Conservation (phyloP, 2,797 vertebrate genomes). For the Melanotaenia parkinsoni region DNA sequence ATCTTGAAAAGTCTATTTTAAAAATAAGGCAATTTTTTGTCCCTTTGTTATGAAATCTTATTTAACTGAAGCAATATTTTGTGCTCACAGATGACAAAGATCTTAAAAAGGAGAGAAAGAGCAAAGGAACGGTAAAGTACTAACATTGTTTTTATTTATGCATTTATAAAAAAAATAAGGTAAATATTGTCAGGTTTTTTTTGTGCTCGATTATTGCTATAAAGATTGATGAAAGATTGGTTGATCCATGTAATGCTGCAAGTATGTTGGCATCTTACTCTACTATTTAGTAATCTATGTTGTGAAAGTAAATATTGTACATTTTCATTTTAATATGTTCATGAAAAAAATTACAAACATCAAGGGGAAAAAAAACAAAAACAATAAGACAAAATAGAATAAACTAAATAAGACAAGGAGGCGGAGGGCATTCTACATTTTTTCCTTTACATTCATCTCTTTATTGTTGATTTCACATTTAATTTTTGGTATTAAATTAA, state of each 20-base stretch:
- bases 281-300: no score
- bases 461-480: not conserved
- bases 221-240: not conserved
- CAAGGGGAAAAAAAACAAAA: no score
- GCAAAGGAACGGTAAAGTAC: constrained; percentile 71
- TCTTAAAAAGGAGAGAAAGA: constrained; percentile 51
- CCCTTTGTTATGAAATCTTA: no score
- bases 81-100: constrained; percentile 68
- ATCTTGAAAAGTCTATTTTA: not conserved
- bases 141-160: not conserved
- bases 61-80: constrained; percentile 6
- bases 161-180: not conserved
- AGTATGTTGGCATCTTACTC: not conserved
- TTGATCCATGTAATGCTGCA: not conserved
- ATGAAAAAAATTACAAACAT: not conserved
- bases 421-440: not conserved
- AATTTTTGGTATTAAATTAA: not conserved
- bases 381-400: no score
- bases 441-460: not conserved
- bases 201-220: not conserved
- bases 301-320: no score
- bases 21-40: no score
- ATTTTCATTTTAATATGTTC: not conserved
- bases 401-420: no score
- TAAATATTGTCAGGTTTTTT: fast-evolving